Evolutionary conservation across 2,797 vertebrate genomes (phyloP), one percentile per base, ranked within the genome.

Genomic region (Bovichtus variegatus): DNA sequence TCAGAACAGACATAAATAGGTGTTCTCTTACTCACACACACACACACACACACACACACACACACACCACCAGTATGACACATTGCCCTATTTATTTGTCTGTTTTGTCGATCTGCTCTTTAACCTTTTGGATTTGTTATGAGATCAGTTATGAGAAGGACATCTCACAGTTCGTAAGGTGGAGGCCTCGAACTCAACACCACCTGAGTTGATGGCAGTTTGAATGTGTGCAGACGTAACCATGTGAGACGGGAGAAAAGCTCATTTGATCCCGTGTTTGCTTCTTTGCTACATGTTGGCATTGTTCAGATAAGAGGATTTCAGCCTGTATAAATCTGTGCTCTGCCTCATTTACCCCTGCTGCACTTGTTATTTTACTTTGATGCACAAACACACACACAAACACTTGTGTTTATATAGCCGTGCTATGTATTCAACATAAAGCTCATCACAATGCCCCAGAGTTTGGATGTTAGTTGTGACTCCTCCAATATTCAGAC

Each of bases 1-100:
- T 61, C 54, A 62, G 38, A 72, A 41, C 51, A 57, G 77, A 84
- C 83, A 82, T 34, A 73, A 76, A 69, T 74, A 84, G 76, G 71
- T 78, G 71, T 74, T 61, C 31, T 46, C 29, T 31, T 53, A 2
- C 36, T 71, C 41, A n/a, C 10, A n/a, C 0, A 36, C 67, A 64
- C n/a, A n/a, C n/a, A n/a, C n/a, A n/a, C n/a, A n/a, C 27, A 46
- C 16, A 47, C 36, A 61, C 31, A 55, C 34, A 67, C 34, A 41
- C 8, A 47, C 47, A 50, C 50, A 43, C 69, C 5, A 7, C 9
- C 43, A 50, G 41, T 1, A 8, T 21, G 21, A 62, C 10, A 9
- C 6, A 6, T 9, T 23, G 46, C 49, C 40, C 34, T 19, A 23
- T n/a, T 44, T 23, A 12, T 54, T 44, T 10, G 5, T 38, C 19